Percentiles rank a stretch among this genome's conserved stretches.
Conservation (phyloP, 2,888 invertebrate genomes). For the Drosophila affinis region DNA sequence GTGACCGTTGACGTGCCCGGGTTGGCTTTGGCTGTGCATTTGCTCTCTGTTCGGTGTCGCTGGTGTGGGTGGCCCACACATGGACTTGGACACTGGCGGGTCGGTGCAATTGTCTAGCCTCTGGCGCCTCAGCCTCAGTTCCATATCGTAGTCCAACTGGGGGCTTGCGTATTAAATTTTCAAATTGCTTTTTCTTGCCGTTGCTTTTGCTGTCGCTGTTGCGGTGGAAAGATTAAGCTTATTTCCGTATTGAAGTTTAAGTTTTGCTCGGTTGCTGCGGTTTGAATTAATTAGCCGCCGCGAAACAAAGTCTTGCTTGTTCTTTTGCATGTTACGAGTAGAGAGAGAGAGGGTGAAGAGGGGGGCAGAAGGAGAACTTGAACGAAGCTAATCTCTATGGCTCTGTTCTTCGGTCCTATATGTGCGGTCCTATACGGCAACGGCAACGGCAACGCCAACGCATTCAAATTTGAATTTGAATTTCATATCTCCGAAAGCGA, state of each 20-base stretch:
- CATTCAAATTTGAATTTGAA: constrained; percentile 52
- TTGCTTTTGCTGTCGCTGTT: constrained; percentile 31
- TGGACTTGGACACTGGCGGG: constrained; percentile 22
- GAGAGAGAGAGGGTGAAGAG: too few relatives aligned
- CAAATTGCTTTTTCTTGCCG: constrained; percentile 68
- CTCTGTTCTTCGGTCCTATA: constrained; percentile 23
- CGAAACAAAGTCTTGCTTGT: constrained; percentile 51
- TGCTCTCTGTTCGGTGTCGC: constrained; percentile 42
- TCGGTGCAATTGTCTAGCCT: constrained; percentile 71
- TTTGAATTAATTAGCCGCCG: constrained; percentile 77
- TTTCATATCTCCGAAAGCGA: constrained; percentile 27
- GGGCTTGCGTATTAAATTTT: constrained; percentile 70
- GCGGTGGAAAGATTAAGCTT: constrained; percentile 72
- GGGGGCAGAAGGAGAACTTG: background rate
- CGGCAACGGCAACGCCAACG: constrained; percentile 68
- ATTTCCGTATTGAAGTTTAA: constrained; percentile 76
- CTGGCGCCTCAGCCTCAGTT: constrained; percentile 70
- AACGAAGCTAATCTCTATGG: constrained; percentile 21
- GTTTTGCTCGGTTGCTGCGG: constrained; percentile 57
- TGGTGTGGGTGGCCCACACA: constrained; percentile 79
- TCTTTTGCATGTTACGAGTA: constrained; percentile 63
- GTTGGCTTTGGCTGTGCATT: constrained; percentile 51
- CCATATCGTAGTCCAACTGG: constrained; percentile 38
- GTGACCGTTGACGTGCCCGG: constrained; percentile 69
- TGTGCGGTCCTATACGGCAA: constrained; percentile 50